phyloP scores from a whole-genome alignment of 2,888 invertebrate species.

The Girardia tigrina region DNA sequence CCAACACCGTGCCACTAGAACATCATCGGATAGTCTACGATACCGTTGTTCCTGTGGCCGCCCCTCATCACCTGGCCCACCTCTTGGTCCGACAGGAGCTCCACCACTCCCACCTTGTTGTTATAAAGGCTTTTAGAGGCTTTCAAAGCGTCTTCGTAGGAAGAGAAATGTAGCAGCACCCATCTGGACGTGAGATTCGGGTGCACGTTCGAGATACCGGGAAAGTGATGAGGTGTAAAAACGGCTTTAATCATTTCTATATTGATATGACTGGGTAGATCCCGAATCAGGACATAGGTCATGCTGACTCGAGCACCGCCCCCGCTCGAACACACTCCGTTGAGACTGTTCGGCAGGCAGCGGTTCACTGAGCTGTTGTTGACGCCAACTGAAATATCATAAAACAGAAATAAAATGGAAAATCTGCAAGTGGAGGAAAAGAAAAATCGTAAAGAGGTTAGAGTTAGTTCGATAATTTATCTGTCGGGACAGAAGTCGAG shows the following conservation, averaged over 20 bases:
- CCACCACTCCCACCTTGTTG: conserved; percentile 18
- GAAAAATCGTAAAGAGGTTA: no score
- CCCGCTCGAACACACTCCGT: no score
- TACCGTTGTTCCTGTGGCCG: neutral
- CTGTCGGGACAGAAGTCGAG: no score
- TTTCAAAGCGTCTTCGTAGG: conserved; percentile 18
- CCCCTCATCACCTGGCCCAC: neutral
- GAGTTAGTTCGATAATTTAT: no score
- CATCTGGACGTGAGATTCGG: conserved; percentile 29
- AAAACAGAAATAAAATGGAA: neutral
- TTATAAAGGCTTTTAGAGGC: neutral
- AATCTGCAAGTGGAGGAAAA: neutral
- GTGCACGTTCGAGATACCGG: neutral
- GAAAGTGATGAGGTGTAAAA: neutral
- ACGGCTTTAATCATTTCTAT: neutral
- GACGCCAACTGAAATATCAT: neutral
- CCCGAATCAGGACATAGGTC: neutral
- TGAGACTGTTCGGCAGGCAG: neutral
- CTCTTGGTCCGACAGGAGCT: conserved; percentile 5
- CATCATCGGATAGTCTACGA: neutral
- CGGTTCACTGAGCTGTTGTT: neutral
- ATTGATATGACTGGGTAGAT: neutral
- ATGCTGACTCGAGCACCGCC: no score
- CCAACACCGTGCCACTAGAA: neutral
- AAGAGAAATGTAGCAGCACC: conserved; percentile 26